Percentiles rank a stretch among this genome's conserved stretches.
These are phyloP conservation scores for Micromys minutus DNA, from an alignment of 2,113 vertebrate genomes.

Conservation along the genomic window DNA sequence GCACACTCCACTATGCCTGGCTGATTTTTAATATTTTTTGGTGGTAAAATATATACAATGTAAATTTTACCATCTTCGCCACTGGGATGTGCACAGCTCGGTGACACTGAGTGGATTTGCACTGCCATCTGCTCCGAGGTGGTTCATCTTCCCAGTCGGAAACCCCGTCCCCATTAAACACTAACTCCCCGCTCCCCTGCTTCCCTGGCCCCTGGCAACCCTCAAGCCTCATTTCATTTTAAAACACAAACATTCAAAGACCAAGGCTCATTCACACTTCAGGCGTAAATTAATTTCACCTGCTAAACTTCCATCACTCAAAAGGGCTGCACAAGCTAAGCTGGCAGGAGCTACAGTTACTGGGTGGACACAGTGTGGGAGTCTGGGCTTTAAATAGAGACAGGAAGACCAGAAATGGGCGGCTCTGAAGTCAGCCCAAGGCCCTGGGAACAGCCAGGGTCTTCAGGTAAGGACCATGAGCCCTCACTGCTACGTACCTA, in stretches of 20 bases:
- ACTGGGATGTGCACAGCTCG: background rate
- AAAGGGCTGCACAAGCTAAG: background rate
- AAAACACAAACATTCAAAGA: slow-evolving; percentile 64
- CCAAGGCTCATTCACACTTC: slow-evolving; percentile 48
- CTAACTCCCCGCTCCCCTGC: background rate
- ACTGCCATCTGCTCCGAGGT: background rate
- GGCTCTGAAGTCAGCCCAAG: slow-evolving; percentile 47
- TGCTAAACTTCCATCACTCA: slow-evolving; percentile 14
- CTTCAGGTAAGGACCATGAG: background rate
- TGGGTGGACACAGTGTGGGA: background rate
- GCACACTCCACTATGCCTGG: background rate
- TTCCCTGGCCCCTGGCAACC: background rate
- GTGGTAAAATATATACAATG: background rate
- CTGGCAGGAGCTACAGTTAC: background rate
- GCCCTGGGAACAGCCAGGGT: background rate
- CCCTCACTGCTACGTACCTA: background rate
- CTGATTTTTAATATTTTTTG: background rate
- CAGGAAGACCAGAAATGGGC: background rate
- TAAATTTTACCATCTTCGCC: background rate
- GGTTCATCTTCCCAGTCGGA: slow-evolving; percentile 35
- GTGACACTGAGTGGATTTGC: background rate
- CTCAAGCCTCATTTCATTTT: slow-evolving; percentile 57
- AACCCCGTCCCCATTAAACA: slow-evolving; percentile 7
- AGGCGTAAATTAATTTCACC: slow-evolving; percentile 59
- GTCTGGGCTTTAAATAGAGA: background rate